Base-by-base conservation (phyloP, 2,888 invertebrate species). In the Caradrina kadenii region DNA sequence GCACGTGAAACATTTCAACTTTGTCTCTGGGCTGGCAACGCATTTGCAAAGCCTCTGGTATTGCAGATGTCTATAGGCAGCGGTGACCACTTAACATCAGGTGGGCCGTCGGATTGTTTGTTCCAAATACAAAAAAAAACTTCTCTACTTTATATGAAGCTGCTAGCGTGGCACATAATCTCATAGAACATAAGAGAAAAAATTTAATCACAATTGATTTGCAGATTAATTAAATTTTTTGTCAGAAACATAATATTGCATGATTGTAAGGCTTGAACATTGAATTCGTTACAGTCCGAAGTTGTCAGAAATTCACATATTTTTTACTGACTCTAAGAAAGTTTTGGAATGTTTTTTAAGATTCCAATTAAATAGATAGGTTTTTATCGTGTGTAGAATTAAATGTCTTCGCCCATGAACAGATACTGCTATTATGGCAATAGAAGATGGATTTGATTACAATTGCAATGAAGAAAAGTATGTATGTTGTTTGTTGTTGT, bases 251-350 rank as follows among this genome's bases (percentile, higher is more conserved):
- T n/a, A 55, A 55, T 55, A 31, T 55, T 48, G 58, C 45, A 59
- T 63, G 45, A 63, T 55, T 31, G 54, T 31, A 48, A 63, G 55
- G 54, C 45, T 45, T 63, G 45, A 63, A 63, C 39, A 48, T 55
- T 54, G 31, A 45, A 54, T 53, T 53, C 42, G 62, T 53, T 42
- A 63, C 42, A 39, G 53, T 45, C 26, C 42, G 53, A 42, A 42
- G 42, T 54, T 22, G 8, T 8, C 7, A 42, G 26, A 53, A 53
- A 15, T 53, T 62, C 52, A 48, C 48, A 26, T 42, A 26, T 26
- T 48, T 10, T 26, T 42, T 48, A 15, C 19, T 59, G 21, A 19
- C 11, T 31, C 19, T 55, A n/a, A 17, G 35, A 55, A 55, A 55
- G 55, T 55, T 55, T 21, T 55, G 11, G 13, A 55, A 10, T 55